Base-by-base conservation (phyloP, 2,797 vertebrate genomes). In the Rallus crepitans region DNA sequence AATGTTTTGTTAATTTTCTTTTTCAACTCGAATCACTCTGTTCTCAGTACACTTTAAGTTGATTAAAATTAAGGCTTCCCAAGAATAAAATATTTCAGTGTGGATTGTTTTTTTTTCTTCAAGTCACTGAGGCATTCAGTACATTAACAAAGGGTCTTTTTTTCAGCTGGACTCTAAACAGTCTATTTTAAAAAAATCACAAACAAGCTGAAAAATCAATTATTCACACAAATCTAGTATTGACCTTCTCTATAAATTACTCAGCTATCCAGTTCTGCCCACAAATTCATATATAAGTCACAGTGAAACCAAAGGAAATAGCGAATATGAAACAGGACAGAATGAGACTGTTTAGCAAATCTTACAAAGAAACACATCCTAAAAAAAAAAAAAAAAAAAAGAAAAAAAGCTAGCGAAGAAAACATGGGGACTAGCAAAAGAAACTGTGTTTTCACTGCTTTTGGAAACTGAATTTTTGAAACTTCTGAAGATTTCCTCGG, bases 131-230 rank as follows among this genome's bases (percentile, higher is more conserved):
- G 31, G 48, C 92, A 94, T 96, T 97, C 89, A 93, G 60, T 64
- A 90, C 63, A 56, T 93, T 90, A 94, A 96, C 95, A 96, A 97
- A 96, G 56, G 56, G 81, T 89, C 88, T 92, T 95, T 45, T 45
- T 96, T 95, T 92, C 68, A 85, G 59, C 52, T 92, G 70, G 88
- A 93, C 83, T 96, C 90, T 84, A 93, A 93, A 87, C 77, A 92
- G 77, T 73, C 82, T 95, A 55, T 84, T 94, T 92, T 17, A 59
- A 90, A 89, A 92, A 93, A 94, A 91, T 84, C 95, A 96, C 90
- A 97, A 97, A 94, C 95, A 94, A 89, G 94, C 93, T 93, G 90
- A 96, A 97, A 97, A 96, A 97, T 97, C 95, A 96, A 97, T 97
- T 96, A 94, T 97, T 94, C 96, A 97, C 93, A 97, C 95, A 96